Evolutionary conservation across 1,140 invertebrate species (phyloP).

Genomic region (Drosophila dunni): DNA sequence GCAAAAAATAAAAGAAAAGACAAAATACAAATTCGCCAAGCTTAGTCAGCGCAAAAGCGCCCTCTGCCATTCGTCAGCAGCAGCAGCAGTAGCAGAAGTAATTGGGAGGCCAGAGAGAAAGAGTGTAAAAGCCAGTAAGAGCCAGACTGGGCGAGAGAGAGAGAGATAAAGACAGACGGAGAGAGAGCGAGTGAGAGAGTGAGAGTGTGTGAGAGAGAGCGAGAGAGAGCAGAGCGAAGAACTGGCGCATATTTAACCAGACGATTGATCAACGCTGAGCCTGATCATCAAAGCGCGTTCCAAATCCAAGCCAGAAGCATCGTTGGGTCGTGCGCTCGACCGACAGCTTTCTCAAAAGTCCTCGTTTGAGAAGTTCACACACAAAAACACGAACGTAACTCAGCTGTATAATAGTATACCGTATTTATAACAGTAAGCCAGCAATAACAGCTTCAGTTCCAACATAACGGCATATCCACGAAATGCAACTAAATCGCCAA

Average conservation of each 20-base stretch:
- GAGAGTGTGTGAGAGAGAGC: constrained; percentile 12
- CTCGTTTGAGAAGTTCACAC: constrained; percentile 9
- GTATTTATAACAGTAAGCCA: not conserved
- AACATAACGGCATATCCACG: constrained; percentile 26
- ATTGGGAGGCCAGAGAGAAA: constrained; percentile 2
- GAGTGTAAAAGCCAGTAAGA: not conserved
- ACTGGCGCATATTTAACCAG: constrained; percentile 33
- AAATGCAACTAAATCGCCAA: constrained; percentile 62
- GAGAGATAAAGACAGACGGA: not conserved
- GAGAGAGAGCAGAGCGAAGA: constrained; percentile 34
- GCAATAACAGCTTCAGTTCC: not conserved
- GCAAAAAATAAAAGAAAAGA: constrained; percentile 1
- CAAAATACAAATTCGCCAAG: constrained; percentile 8
- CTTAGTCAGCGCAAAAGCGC: constrained; percentile 40
- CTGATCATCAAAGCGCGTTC: constrained; percentile 69
- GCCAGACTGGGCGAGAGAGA: not conserved
- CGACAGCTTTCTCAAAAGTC: constrained; percentile 22
- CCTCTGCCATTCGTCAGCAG: not conserved
- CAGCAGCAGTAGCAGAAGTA: too few species aligned
- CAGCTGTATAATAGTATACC: too few species aligned
- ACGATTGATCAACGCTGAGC: constrained; percentile 54
- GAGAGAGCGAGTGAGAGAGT: constrained; percentile 6
- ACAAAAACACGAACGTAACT: not conserved
- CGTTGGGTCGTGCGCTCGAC: constrained; percentile 52
- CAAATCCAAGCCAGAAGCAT: constrained; percentile 77